Evolutionary conservation across 2,888 invertebrate genomes (phyloP).

Genomic region (Sarcophaga caerulescens): DNA sequence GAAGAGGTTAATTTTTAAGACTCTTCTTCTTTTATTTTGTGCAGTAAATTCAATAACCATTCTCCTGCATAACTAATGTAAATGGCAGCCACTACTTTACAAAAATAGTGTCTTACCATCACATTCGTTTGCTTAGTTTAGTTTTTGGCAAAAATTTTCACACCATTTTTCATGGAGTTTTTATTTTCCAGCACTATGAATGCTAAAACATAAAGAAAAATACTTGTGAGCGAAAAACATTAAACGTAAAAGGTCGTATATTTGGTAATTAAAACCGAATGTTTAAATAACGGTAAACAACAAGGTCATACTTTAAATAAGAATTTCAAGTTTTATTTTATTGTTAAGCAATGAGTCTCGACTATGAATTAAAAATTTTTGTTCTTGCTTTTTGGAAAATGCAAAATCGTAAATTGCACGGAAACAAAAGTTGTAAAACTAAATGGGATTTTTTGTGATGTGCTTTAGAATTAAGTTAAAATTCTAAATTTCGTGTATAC

Average conservation of each 20-base stretch:
- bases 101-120: slow-evolving; percentile 47
- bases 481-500: too few relatives aligned
- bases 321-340: neutral
- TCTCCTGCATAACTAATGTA: slow-evolving; percentile 47
- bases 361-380: neutral
- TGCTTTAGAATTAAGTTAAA: too few relatives aligned
- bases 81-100: slow-evolving; percentile 46
- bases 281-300: slow-evolving; percentile 23
- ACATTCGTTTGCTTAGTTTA: neutral
- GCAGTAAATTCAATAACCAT: too few relatives aligned
- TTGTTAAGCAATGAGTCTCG: neutral
- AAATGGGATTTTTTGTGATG: too few relatives aligned
- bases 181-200: slow-evolving; percentile 17
- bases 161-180: slow-evolving; percentile 5
- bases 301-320: neutral
- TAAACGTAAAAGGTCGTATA: slow-evolving; percentile 42
- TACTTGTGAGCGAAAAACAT: neutral
- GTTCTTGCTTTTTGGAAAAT: too few relatives aligned
- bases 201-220: slow-evolving; percentile 13
- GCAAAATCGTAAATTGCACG: too few relatives aligned
- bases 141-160: slow-evolving; percentile 29
- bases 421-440: too few relatives aligned
- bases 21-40: too few relatives aligned
- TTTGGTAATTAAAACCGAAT: slow-evolving; percentile 52
- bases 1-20: too few relatives aligned